Percentiles rank a stretch among this genome's conserved stretches.
Evolutionary conservation across 2,888 invertebrate species (phyloP).

Genomic region (Pyrocoelia pectoralis): DNA sequence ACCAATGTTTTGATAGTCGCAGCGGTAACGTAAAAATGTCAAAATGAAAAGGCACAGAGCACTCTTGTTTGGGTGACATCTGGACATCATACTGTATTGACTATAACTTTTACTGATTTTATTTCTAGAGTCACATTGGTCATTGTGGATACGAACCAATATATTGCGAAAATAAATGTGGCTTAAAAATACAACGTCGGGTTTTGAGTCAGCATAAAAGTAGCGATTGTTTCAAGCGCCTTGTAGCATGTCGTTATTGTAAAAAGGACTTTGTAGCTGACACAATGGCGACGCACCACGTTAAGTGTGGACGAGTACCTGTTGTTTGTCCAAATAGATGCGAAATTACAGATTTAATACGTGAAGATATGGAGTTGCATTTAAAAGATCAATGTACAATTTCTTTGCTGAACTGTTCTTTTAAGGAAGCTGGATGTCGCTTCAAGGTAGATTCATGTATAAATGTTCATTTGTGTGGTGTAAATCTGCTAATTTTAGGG

Average conservation of each 20-base stretch:
- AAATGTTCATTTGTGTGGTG: no score
- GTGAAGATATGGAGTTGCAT: slow-evolving; percentile 89
- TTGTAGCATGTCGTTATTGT: slow-evolving; percentile 82
- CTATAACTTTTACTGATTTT: no score
- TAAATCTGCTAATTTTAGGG: no score
- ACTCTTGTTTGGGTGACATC: no score
- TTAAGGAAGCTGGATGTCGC: slow-evolving; percentile 90
- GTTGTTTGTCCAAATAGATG: slow-evolving; percentile 91
- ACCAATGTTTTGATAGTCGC: no score
- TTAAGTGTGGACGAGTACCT: slow-evolving; percentile 85
- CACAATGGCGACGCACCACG: slow-evolving; percentile 84
- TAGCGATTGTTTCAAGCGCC: slow-evolving; percentile 88
- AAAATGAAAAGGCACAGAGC: no score
- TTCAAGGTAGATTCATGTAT: slow-evolving; percentile 90
- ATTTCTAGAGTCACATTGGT: slow-evolving; percentile 76
- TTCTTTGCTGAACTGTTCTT: slow-evolving; percentile 79
- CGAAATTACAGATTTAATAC: slow-evolving; percentile 74
- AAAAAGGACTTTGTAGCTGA: slow-evolving; percentile 87
- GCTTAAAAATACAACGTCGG: slow-evolving; percentile 86
- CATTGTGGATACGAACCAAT: slow-evolving; percentile 91
- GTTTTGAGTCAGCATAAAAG: slow-evolving; percentile 84
- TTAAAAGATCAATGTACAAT: slow-evolving; percentile 88
- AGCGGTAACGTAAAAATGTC: no score
- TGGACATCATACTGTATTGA: no score
- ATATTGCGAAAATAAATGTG: slow-evolving; percentile 96